Percentiles rank a stretch among this genome's conserved stretches.
These are phyloP conservation scores for Catocala sponsa DNA, from an alignment of 2,888 invertebrate species.

Conservation along the genomic window DNA sequence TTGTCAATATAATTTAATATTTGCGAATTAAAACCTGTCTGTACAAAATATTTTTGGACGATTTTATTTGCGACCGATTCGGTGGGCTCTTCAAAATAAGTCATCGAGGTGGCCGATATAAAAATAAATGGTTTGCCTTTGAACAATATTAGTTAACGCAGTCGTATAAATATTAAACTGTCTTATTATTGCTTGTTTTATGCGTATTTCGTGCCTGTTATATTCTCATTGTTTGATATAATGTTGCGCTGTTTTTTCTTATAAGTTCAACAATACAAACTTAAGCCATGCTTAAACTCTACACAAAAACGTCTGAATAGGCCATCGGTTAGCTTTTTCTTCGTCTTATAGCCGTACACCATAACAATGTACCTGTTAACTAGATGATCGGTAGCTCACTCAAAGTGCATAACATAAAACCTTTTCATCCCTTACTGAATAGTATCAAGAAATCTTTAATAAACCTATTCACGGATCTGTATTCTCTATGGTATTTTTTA, in stretches of 20 bases:
- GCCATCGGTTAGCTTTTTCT: slow-evolving; percentile 41
- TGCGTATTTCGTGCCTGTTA: slow-evolving; percentile 16
- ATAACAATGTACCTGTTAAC: slow-evolving; percentile 47
- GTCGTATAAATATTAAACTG: slow-evolving; percentile 14
- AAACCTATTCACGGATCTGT: slow-evolving; percentile 3
- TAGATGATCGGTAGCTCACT: slow-evolving; percentile 41
- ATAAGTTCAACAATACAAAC: slow-evolving; percentile 42
- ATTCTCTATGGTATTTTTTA: not conserved
- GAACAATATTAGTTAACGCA: not conserved
- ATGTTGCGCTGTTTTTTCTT: slow-evolving; percentile 28
- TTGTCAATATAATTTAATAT: slow-evolving; percentile 28
- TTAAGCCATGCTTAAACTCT: slow-evolving; percentile 27
- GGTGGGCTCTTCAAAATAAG: slow-evolving; percentile 23
- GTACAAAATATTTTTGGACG: not conserved
- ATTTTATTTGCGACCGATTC: slow-evolving; percentile 12
- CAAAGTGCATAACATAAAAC: slow-evolving; percentile 33
- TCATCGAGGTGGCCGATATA: slow-evolving; percentile 37
- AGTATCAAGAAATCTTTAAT: slow-evolving; percentile 15
- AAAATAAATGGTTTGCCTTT: slow-evolving; percentile 35
- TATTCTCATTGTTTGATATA: slow-evolving; percentile 31
- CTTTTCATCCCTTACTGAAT: slow-evolving; percentile 14
- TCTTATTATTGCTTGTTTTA: slow-evolving; percentile 14
- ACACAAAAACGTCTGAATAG: slow-evolving; percentile 38
- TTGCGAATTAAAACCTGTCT: not conserved
- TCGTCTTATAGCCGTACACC: slow-evolving; percentile 26